A percentile compares a stretch with the other conserved stretches of the same genome.
Conservation (phyloP, 2,888 invertebrate species). For the Cephus pulcher region DNA sequence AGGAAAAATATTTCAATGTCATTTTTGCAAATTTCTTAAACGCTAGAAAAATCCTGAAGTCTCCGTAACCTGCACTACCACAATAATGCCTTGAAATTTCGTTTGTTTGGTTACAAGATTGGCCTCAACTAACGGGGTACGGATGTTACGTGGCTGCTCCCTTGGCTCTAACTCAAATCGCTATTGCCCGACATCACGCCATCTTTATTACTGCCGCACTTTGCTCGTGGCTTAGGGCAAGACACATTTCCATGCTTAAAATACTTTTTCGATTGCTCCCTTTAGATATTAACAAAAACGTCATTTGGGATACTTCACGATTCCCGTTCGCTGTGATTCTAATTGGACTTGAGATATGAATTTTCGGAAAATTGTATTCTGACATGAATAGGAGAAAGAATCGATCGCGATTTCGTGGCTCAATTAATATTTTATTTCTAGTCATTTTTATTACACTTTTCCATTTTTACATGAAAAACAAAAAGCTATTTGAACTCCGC, state of each 20-base stretch:
- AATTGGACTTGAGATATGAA: not conserved
- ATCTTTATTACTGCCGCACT: slow-evolving; percentile 34
- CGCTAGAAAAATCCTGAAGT: not conserved
- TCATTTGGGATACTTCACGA: not conserved
- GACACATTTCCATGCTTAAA: not conserved
- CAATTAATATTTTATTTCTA: not conserved
- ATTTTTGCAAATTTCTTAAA: not conserved
- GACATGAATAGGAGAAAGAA: not conserved
- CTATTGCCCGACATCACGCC: slow-evolving; percentile 47
- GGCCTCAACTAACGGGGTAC: slow-evolving; percentile 29
- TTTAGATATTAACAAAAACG: not conserved
- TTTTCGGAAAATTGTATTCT: not conserved
- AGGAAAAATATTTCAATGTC: too few relatives aligned
- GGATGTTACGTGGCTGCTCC: slow-evolving; percentile 36
- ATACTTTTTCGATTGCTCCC: not conserved
- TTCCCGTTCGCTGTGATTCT: not conserved
- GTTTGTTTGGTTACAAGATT: slow-evolving; percentile 43
- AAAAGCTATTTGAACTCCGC: too few relatives aligned
- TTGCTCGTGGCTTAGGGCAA: not conserved
- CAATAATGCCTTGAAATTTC: slow-evolving; percentile 41
- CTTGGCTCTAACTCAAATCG: slow-evolving; percentile 37
- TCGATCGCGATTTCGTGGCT: not conserved
- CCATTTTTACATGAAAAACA: not conserved
- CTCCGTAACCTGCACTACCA: slow-evolving; percentile 33
- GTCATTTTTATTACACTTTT: not conserved